Evolutionary conservation across 2,113 vertebrate species (phyloP), one percentile per base, ranked within the genome.

Genomic region (Glareola pratincola): DNA sequence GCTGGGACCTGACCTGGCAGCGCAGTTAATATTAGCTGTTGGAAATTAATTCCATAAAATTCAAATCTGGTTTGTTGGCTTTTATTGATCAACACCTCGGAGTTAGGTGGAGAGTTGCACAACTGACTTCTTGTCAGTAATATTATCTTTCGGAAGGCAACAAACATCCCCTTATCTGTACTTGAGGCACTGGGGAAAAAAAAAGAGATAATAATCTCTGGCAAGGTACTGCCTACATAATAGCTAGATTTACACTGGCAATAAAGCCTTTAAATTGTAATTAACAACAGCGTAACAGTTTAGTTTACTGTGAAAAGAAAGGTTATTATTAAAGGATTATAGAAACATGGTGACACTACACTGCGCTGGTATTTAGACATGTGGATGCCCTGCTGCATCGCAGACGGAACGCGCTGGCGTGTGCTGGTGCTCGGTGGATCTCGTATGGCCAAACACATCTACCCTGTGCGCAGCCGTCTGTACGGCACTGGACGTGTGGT

Each of bases 401-500:
- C 29, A 16, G 57, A 41, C 11, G n/a, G 14, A 20, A 13, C 2
- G 2, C 41, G 15, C 34, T 6, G 34, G 6, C 41, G 30, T 8
- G 3, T 16, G 3, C 3, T 36, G 36, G 27, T 14, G 37, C 29
- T 36, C 21, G 11, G 14, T 1, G 47, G 32, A 13, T 34, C 27
- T 2, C 1, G 4, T 4, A 6, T 4, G 10, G 27, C 12, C 32
- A 45, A 8, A 24, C 4, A 0, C 20, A 20, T 10, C 73, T 11
- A 5, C 29, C 23, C 20, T 3, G 4, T 9, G 37, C 47, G 1
- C 27, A 21, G 68, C 20, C 4, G 0, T 10, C 10, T 16, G 14
- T 30, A 18, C 17, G 62, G 8, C 3, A 23, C 30, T 7, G 36
- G 43, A 7, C 0, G 1, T 2, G 14, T 12, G 14, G 2, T 14